A percentile compares a stretch with the other conserved stretches of the same genome.
Evolutionary conservation across 92 coral and sea anemone species (phyloP).

Genomic region (Umimayanthus kanabou): DNA sequence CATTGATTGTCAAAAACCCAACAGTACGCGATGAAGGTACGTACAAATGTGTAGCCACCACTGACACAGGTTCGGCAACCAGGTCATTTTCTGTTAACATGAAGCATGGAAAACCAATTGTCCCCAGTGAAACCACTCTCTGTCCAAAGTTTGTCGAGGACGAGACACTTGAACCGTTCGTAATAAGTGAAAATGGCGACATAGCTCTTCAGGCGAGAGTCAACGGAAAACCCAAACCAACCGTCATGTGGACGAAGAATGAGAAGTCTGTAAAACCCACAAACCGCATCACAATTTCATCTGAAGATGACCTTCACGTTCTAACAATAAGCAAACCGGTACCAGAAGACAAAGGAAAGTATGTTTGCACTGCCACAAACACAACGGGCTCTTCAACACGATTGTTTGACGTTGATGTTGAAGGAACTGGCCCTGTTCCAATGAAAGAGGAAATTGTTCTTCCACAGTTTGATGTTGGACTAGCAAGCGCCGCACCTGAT

Average conservation of each 20-base stretch:
- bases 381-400: constrained; percentile 59
- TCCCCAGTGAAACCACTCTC: constrained; percentile 26
- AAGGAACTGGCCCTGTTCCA: constrained; percentile 43
- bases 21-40: constrained; percentile 53
- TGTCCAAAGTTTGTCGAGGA: constrained; percentile 70
- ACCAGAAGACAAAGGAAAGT: constrained; percentile 67
- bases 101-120: constrained; percentile 46
- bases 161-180: constrained; percentile 49
- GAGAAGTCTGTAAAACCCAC: constrained; percentile 59
- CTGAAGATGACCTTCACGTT: constrained; percentile 64
- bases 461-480: constrained; percentile 51
- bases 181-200: constrained; percentile 71
- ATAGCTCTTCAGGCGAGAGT: constrained; percentile 60
- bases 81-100: constrained; percentile 40
- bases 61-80: constrained; percentile 41
- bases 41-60: constrained; percentile 52
- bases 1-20: constrained; percentile 53
- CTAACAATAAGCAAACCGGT: constrained; percentile 62
- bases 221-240: constrained; percentile 83
- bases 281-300: constrained; percentile 61
- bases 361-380: constrained; percentile 77
- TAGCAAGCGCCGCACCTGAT: constrained; percentile 8
- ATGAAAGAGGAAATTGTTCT: constrained; percentile 26
- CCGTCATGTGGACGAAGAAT: constrained; percentile 72
- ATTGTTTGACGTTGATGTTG: constrained; percentile 74